phyloP scores from a whole-genome alignment of 2,888 invertebrate genomes.

The Tridacna gigas region DNA sequence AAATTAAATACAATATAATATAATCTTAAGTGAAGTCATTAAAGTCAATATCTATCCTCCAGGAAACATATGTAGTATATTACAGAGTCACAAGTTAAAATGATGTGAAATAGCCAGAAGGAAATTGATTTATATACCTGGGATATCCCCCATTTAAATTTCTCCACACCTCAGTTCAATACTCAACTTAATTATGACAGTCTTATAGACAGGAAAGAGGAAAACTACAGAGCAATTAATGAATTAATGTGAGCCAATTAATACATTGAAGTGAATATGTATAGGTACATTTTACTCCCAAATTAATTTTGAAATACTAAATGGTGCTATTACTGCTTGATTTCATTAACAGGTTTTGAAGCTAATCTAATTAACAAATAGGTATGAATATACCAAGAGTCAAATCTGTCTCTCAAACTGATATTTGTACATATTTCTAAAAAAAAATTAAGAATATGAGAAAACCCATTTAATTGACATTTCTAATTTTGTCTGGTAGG shows the following conservation, averaged over 20 bases:
- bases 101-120: conserved; percentile 55
- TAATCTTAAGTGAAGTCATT: not conserved
- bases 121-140: conserved; percentile 58
- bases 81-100: not conserved
- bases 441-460: no score
- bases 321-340: not conserved
- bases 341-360: not conserved
- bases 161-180: conserved; percentile 36
- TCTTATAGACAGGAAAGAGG: conserved; percentile 23
- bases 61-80: conserved; percentile 11
- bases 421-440: no score
- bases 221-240: conserved; percentile 22
- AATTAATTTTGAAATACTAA: not conserved
- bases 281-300: conserved; percentile 16
- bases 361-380: not conserved
- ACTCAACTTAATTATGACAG: conserved; percentile 24
- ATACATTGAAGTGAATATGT: conserved; percentile 1
- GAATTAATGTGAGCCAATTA: conserved; percentile 14
- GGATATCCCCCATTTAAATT: conserved; percentile 23
- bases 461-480: no score
- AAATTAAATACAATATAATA: not conserved
- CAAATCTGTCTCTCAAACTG: no score
- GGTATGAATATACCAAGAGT: no score
- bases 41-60: not conserved
- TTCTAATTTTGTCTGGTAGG: no score